Conservation (phyloP, 2,113 vertebrate genomes). For the Brevimyrus niger region DNA sequence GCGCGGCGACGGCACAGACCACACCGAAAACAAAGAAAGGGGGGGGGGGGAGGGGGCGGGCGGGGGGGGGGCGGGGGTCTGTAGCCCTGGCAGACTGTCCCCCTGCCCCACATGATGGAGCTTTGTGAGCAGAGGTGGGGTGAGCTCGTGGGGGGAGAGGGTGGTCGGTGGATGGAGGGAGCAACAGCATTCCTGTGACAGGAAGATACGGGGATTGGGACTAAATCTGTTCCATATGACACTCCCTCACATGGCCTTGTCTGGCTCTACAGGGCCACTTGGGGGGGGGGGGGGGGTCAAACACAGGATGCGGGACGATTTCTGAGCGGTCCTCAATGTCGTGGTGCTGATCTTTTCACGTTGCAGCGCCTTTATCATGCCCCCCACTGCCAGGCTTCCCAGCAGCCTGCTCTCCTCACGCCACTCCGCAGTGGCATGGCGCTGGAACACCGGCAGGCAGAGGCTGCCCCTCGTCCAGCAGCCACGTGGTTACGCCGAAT, state of each 20-base stretch:
- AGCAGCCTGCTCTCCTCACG: background rate
- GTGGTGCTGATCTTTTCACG: slow-evolving; percentile 57
- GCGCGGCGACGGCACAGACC: too few species aligned
- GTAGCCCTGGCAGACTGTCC: slow-evolving; percentile 42
- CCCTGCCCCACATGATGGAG: slow-evolving; percentile 66
- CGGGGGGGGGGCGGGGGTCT: background rate
- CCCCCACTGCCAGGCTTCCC: background rate
- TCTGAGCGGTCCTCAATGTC: slow-evolving; percentile 51
- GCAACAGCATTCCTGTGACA: slow-evolving; percentile 62
- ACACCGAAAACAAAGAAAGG: too few species aligned
- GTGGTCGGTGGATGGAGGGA: slow-evolving; percentile 49
- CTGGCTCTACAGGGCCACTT: slow-evolving; percentile 36
- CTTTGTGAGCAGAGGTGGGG: slow-evolving; percentile 43
- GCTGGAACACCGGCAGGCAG: background rate
- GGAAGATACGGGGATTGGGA: slow-evolving; percentile 62
- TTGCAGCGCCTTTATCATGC: slow-evolving; percentile 40
- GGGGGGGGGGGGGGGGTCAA: background rate
- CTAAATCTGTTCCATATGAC: slow-evolving; percentile 96
- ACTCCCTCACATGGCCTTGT: slow-evolving; percentile 77
- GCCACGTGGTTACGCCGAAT: background rate
- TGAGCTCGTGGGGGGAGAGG: too few species aligned
- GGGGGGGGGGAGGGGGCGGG: too few species aligned
- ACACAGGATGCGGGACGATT: background rate
- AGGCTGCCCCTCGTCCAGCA: background rate
- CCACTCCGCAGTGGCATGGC: background rate